Conservation (phyloP, 2,888 invertebrate genomes). For the Cremastobaeus sp. region DNA sequence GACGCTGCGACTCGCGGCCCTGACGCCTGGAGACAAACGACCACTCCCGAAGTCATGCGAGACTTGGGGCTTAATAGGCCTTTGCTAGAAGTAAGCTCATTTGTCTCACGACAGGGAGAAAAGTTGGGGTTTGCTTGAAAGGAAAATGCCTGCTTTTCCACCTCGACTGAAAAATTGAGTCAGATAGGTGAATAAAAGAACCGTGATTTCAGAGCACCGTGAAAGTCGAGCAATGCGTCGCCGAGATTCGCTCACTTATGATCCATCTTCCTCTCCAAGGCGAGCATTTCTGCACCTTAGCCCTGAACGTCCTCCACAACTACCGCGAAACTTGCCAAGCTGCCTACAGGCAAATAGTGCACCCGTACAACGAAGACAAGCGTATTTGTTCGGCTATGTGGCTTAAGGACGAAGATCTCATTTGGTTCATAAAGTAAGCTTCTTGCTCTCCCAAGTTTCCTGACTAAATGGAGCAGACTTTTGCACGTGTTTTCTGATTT, state of each 20-base stretch:
- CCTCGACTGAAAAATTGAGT: no score
- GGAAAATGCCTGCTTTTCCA: no score
- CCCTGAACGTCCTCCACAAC: slow-evolving; percentile 84
- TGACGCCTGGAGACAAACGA: slow-evolving; percentile 88
- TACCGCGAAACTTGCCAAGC: slow-evolving; percentile 87
- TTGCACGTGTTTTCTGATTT: slow-evolving; percentile 3
- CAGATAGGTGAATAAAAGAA: no score
- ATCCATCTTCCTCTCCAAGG: slow-evolving; percentile 86
- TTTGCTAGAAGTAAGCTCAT: slow-evolving; percentile 81
- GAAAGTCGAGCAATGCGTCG: slow-evolving; percentile 83
- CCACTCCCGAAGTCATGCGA: slow-evolving; percentile 84
- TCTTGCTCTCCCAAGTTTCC: background rate
- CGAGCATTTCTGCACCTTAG: slow-evolving; percentile 86
- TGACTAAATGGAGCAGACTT: background rate
- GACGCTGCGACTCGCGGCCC: slow-evolving; percentile 86
- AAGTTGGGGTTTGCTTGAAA: no score
- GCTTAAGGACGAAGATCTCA: slow-evolving; percentile 97
- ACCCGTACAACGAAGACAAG: slow-evolving; percentile 87
- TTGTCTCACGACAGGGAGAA: no score
- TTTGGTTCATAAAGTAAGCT: slow-evolving; percentile 89
- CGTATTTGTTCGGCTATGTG: slow-evolving; percentile 90
- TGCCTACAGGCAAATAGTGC: slow-evolving; percentile 87
- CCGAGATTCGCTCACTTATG: slow-evolving; percentile 84
- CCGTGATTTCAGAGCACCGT: slow-evolving; percentile 86
- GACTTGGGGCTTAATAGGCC: slow-evolving; percentile 83